Evolutionary conservation across 1,140 invertebrate species (phyloP), one percentile per base, ranked within the genome.

Genomic region (Musca domestica): DNA sequence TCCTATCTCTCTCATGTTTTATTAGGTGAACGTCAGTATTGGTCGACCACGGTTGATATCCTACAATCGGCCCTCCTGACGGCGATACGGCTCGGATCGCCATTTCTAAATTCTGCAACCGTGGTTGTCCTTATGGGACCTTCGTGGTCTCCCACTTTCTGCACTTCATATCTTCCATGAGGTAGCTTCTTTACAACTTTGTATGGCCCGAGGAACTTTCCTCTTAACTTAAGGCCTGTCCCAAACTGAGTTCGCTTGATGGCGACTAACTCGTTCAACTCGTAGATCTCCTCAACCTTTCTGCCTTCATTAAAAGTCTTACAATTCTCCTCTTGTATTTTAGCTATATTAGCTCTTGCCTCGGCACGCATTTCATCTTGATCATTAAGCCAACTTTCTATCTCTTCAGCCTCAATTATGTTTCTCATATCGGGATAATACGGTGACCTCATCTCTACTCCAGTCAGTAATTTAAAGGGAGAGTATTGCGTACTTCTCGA

Each of bases 201-300:
- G 63, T 82, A 81, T 0, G 78, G 80, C 4, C 77, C 77, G 9
- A 81, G 58, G 70, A 72, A 83, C 52, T 81, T 78, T 9, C 66
- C 69, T 23, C 69, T 56, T 9, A 82, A 22, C 52, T 81, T 82
- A 12, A 74, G 25, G 4, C 76, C 78, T 27, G 69, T 51, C 4
- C 69, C 71, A 69, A 76, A 76, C 46, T 82, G 78, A 1, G 82
- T 81, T 51, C 77, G 64, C 64, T 79, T 76, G 14, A 82, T 83
- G 19, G 76, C 80, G 12, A 82, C 77, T 56, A 78, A 41, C 66
- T 83, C 77, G 27, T 74, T 74, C n/a, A 71, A 63, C 14, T 74
- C 67, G 65, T 82, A 82, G n/a, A 63, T 48, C 12, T 10, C 68
- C 20, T 68, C 64, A 64, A 49, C 19, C 22, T 75, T 77, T 34